Base-by-base conservation (phyloP, 2,797 vertebrate species). In the Erethizon dorsatum region DNA sequence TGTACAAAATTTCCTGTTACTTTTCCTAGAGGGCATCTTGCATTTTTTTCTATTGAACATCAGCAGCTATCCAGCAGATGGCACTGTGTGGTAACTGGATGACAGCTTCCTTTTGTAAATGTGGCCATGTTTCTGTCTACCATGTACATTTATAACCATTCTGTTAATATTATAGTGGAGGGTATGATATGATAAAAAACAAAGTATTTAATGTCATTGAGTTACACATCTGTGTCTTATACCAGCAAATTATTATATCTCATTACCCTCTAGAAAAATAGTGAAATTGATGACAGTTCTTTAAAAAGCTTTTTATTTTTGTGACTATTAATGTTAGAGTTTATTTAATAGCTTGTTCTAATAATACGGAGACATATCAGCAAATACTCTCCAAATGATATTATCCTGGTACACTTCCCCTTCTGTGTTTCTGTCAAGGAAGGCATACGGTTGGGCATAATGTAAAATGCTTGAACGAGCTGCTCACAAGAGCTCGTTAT, bases 11-110 rank as follows among this genome's bases (percentile, higher is more conserved):
- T 83, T 79, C 41, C 10, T 84, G 5, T 73, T 33, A 3, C 63
- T 41, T 78, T 97, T 95, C 8, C 83, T 2, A 0, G 31, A 28
- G 78, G 15, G 54, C 77, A 33, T 31, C 82, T 90, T 96, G 41
- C 10, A 4, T 89, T 95, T 93, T 90, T 96, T 65, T 0, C 13
- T 83, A 41, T 9, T 97, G 97, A 93, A 90, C 8, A 0, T 69
- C 95, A 95, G 71, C 3, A 96, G 85, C 63, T 77, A 94, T 69
- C 97, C 99, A 98, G 98, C 97, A 99, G 99, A 96, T 98, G 98
- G 98, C 98, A 96, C 94, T 98, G 31, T 97, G 96, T 92, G 96
- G 98, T 96, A 98, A 98, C 96, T 5, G 1, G 92, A 98, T 96
- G 83, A 59, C 17, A 57, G 28, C 63, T 93, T 90, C 82, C 85